Evolutionary conservation across 2,113 vertebrate species (phyloP).

Genomic region (Daubentonia madagascariensis): DNA sequence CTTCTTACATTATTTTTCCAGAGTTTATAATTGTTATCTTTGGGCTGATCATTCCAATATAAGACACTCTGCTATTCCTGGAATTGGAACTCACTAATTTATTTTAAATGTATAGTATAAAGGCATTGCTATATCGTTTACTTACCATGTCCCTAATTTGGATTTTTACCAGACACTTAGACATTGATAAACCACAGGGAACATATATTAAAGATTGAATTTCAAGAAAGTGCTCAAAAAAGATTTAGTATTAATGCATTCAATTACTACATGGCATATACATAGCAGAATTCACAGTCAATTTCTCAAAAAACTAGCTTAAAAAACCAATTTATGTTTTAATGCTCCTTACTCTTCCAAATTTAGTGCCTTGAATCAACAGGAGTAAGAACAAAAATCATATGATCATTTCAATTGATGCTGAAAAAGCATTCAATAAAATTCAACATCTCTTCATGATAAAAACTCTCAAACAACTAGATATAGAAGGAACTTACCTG

Average conservation of each 20-base stretch:
- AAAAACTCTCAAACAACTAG: too few relatives aligned
- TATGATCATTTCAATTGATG: too few relatives aligned
- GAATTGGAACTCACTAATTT: neutral
- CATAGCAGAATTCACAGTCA: neutral
- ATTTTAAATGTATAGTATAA: neutral
- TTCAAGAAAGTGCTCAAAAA: neutral
- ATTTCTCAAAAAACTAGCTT: neutral
- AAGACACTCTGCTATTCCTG: neutral
- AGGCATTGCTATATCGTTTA: neutral
- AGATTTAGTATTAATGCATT: neutral
- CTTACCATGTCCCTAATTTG: neutral
- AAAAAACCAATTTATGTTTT: neutral
- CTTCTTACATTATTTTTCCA: neutral
- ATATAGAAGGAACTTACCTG: too few relatives aligned
- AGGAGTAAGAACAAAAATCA: too few relatives aligned
- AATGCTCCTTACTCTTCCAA: neutral
- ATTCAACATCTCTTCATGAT: too few relatives aligned
- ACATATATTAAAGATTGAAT: neutral
- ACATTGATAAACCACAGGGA: neutral
- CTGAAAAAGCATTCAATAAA: too few relatives aligned
- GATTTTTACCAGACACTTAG: neutral
- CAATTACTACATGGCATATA: neutral
- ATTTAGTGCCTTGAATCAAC: neutral
- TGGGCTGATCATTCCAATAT: neutral
- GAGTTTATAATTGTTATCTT: neutral